Evolutionary conservation across 2,113 vertebrate species (phyloP).

Genomic region (Salvelinus alpinus): DNA sequence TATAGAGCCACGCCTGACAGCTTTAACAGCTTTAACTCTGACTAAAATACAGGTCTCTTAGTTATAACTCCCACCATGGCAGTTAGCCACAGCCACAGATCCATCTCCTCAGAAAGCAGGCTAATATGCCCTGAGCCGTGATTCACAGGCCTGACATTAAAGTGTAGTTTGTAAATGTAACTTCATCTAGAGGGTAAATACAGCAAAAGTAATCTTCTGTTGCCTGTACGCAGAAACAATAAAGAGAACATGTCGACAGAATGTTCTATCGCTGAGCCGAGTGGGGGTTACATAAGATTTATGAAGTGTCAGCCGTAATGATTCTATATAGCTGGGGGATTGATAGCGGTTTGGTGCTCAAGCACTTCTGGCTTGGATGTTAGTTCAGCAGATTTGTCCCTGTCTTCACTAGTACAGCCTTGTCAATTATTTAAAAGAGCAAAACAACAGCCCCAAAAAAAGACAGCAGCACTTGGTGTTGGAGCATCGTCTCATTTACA

Average conservation of each 20-base stretch:
- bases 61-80: constrained; percentile 20
- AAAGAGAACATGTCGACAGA: constrained; percentile 48
- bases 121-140: constrained; percentile 16
- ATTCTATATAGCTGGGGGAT: constrained; percentile 53
- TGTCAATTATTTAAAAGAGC: constrained; percentile 76
- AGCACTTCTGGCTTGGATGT: constrained; percentile 64
- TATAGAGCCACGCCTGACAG: constrained; percentile 50
- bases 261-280: constrained; percentile 59
- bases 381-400: constrained; percentile 72
- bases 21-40: constrained; percentile 46
- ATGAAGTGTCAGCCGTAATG: constrained; percentile 58
- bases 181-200: constrained; percentile 60
- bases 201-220: constrained; percentile 59
- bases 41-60: constrained; percentile 52
- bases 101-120: constrained; percentile 46
- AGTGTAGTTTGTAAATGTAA: constrained; percentile 52
- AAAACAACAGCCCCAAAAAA: constrained; percentile 68
- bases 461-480: constrained; percentile 44
- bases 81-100: constrained; percentile 49
- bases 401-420: constrained; percentile 59
- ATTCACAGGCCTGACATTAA: constrained; percentile 35
- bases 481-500: constrained; percentile 65
- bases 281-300: constrained; percentile 65
- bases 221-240: constrained; percentile 53
- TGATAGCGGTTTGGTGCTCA: constrained; percentile 59